These are phyloP conservation scores for Seriola quinqueradiata DNA, from an alignment of 2,113 vertebrate genomes.

Conservation along the genomic window DNA sequence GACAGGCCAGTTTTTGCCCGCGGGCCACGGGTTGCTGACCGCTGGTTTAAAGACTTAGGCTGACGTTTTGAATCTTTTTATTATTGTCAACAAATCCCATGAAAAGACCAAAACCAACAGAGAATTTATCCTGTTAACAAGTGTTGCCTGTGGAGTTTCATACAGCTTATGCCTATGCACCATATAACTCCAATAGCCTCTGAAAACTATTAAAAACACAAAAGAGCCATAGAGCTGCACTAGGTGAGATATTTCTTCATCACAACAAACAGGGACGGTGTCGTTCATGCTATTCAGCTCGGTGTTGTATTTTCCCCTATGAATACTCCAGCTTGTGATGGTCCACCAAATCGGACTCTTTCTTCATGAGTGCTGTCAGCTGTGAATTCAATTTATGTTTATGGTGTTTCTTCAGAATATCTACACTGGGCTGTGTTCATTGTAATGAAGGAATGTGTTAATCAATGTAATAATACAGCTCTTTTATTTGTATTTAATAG, in stretches of 20 bases:
- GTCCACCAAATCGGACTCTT: constrained; percentile 17
- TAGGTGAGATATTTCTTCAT: constrained; percentile 30
- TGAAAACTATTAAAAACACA: constrained; percentile 20
- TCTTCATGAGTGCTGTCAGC: constrained; percentile 12
- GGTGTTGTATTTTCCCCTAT: background rate
- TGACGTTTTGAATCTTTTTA: too few relatives aligned
- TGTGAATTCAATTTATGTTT: constrained; percentile 2
- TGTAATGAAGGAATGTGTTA: constrained; percentile 17
- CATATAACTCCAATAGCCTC: constrained; percentile 16
- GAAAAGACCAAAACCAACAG: too few relatives aligned
- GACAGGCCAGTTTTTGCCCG: too few relatives aligned
- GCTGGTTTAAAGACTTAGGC: too few relatives aligned
- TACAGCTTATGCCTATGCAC: background rate
- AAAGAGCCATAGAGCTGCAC: background rate
- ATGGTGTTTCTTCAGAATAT: background rate
- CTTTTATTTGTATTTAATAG: constrained; percentile 25
- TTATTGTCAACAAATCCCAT: too few relatives aligned
- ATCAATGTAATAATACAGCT: background rate
- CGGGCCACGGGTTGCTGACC: too few relatives aligned
- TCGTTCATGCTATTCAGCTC: background rate
- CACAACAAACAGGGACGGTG: constrained; percentile 6
- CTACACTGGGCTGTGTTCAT: background rate
- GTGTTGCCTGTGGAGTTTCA: too few relatives aligned
- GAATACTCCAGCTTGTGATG: background rate
- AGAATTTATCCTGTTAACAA: too few relatives aligned